Evolutionary conservation across 2,888 invertebrate genomes (phyloP), one percentile per base, ranked within the genome.

Genomic region (Polydrusus tereticollis): DNA sequence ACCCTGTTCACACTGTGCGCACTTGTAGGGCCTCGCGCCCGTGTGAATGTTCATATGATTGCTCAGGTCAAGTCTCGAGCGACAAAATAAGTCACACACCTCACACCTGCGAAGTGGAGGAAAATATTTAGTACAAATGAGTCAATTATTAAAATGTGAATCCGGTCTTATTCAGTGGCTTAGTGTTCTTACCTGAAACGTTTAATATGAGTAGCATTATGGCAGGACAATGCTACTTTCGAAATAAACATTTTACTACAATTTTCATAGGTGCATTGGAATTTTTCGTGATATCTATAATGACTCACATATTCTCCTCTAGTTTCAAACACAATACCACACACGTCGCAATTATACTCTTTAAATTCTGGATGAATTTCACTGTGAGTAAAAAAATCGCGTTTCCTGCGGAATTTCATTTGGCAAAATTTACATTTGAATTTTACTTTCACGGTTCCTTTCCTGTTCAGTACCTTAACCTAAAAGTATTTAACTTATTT

Each of bases 1-100:
- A 57, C 76, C 76, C 41, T 82, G 82, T 16, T 78, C 80, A 74
- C 83, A 83, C 29, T 78, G 69, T n/a, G 78, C 76, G 65, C 83
- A 83, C 23, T 78, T 73, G 72, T 80, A 82, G 1, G 81, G 79
- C 50, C 75, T 76, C n/a, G 75, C 79, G 14, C 77, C 78, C 0
- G 57, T 66, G 60, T 83, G 82, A n/a, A 76, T 76, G 45, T 78
- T 78, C 77, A 82, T 77, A 45, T 83, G 83, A 0, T 78, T 68
- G 18, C 77, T 69, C 10, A 83, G 71, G 62, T 81, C 80, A 2
- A 1, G 0, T 18, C 16, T 23, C 1, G 6, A 14, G 7, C 14
- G 1, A 26, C 23, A 26, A 10, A 1, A 14, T 10, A 5, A 1
- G 12, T 26, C 7, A 16, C 60, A 60, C 3, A 10, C 1, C 3